These are phyloP conservation scores for Noctilio leporinus DNA, from an alignment of 2,113 vertebrate species.

Conservation along the genomic window DNA sequence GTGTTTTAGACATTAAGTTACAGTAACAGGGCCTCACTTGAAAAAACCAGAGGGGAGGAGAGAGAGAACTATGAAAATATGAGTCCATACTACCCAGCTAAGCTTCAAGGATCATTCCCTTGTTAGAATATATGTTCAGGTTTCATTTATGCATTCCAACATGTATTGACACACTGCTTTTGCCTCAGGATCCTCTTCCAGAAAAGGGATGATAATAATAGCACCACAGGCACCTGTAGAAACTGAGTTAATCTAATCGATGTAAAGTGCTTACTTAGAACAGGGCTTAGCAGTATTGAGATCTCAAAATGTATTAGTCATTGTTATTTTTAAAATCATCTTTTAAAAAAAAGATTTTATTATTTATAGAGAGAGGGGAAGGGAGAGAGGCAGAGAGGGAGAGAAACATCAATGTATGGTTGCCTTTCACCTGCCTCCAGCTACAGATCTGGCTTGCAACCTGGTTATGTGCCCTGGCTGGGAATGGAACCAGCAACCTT, in stretches of 20 bases:
- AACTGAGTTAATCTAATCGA: neutral
- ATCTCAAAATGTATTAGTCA: neutral
- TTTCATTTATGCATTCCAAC: neutral
- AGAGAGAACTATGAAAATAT: neutral
- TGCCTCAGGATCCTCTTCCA: neutral
- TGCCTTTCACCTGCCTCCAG: too few relatives aligned
- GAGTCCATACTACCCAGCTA: neutral
- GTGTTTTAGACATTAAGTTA: slow-evolving; percentile 16
- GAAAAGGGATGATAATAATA: neutral
- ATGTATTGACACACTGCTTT: neutral
- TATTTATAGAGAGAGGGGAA: too few relatives aligned
- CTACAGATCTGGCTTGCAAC: too few relatives aligned
- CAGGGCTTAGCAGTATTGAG: neutral
- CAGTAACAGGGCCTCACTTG: neutral
- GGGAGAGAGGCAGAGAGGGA: too few relatives aligned
- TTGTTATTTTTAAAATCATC: neutral
- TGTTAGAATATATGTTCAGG: fast-evolving
- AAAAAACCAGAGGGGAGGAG: neutral
- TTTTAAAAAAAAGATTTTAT: too few relatives aligned
- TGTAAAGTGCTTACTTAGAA: neutral
- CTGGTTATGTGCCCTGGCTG: too few relatives aligned
- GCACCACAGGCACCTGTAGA: neutral
- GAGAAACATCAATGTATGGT: too few relatives aligned
- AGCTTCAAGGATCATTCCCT: neutral
- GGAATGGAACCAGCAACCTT: too few relatives aligned